Evolutionary conservation across 2,888 invertebrate species (phyloP), one percentile per base, ranked within the genome.

Genomic region (Pelosia muscerda): DNA sequence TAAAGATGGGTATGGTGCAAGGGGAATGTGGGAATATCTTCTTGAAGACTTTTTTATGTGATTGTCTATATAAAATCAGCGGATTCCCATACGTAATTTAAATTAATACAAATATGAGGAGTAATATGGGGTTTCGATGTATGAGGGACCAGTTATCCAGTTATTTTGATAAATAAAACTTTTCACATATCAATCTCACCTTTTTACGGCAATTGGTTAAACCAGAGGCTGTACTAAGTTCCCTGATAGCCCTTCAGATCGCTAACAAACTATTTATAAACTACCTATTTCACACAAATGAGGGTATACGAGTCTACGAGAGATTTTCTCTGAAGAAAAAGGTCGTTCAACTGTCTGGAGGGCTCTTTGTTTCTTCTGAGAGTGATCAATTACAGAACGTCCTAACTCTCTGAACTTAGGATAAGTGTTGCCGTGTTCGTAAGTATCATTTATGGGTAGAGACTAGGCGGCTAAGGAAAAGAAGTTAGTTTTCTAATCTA

Each of bases 1-100:
- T 66, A 64, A 54, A 59, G 70, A 71, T 73, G 70, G 68, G 64
- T 15, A 74, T 65, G 61, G 68, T 62, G 68, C 71, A 73, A 73
- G 64, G 55, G 55, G 75, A 75, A 68, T 71, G 75, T 77, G 54
- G 28, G 65, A 60, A 63, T 66, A 56, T 34, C 60, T 60, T 13
- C 54, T 65, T 26, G 31, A 31, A 56, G 31, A 13, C 28, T 8
- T 38, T n/a, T 38, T 55, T 55, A 63, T 38, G 42, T 57, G 38
- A 1, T 13, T 38, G 8, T 42, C n/a, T 19, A 22, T n/a, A n/a
- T n/a, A n/a, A n/a, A n/a, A n/a, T n/a, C n/a, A n/a, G n/a, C n/a
- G n/a, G n/a, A n/a, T n/a, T n/a, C n/a, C n/a, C n/a, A n/a, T n/a
- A n/a, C n/a, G n/a, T n/a, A n/a, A n/a, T n/a, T n/a, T n/a, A n/a